phyloP scores from a whole-genome alignment of 2,113 vertebrate species.

The Tinamus guttatus region DNA sequence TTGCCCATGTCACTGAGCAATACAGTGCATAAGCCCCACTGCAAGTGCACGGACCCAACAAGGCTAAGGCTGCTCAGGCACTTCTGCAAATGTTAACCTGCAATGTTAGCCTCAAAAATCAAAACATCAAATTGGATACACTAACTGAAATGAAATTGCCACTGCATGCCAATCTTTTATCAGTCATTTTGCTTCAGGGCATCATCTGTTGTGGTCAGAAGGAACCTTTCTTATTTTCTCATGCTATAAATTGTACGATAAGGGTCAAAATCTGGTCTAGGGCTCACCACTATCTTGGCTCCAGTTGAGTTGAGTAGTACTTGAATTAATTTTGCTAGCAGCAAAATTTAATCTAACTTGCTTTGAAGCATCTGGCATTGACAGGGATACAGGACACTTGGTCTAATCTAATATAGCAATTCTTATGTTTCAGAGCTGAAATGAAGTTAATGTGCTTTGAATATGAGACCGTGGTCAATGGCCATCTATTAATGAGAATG shows the following conservation, averaged over 20 bases:
- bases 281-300: background rate
- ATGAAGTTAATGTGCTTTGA: background rate
- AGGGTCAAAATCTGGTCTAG: conserved; percentile 28
- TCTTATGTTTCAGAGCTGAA: background rate
- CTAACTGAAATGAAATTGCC: conserved; percentile 29
- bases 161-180: conserved; percentile 2
- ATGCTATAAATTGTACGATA: background rate
- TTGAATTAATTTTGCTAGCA: conserved; percentile 31
- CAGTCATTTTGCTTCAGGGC: background rate
- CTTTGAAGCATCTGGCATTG: conserved; percentile 11
- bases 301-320: background rate
- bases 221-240: conserved; percentile 15
- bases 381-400: background rate
- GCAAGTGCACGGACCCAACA: accelerated
- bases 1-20: background rate
- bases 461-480: background rate
- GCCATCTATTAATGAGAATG: background rate
- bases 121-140: conserved; percentile 27
- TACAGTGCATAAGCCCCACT: background rate
- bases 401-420: background rate
- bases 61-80: background rate
- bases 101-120: conserved; percentile 33
- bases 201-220: conserved; percentile 33
- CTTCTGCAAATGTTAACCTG: conserved; percentile 7
- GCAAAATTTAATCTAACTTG: background rate